Conservation (phyloP, 2,888 invertebrate species). For the Aporophyla lueneburgensis region DNA sequence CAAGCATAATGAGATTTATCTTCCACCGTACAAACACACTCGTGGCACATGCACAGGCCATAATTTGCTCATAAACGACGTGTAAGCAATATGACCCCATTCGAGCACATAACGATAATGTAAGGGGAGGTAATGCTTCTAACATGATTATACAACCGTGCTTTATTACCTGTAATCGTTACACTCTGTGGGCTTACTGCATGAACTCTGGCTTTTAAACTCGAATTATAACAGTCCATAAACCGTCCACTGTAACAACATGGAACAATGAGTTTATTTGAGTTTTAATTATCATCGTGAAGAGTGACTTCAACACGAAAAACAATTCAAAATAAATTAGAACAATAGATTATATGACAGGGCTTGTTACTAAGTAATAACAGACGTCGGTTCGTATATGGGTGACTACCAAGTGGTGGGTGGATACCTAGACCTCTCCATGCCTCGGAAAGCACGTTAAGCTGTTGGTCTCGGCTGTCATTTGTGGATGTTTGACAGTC, state of each 20-base stretch:
- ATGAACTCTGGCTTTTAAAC: constrained; percentile 22
- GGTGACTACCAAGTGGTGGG: too few relatives aligned
- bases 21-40: constrained; percentile 9
- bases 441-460: too few relatives aligned
- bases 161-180: constrained; percentile 53
- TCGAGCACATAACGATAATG: constrained; percentile 27
- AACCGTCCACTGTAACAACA: constrained; percentile 25
- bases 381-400: too few relatives aligned
- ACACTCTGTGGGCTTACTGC: constrained; percentile 33
- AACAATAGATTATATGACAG: background rate
- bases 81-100: constrained; percentile 51
- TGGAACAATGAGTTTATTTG: constrained; percentile 26
- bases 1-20: constrained; percentile 24
- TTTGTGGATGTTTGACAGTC: too few relatives aligned
- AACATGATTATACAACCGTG: constrained; percentile 46
- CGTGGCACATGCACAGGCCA: constrained; percentile 11
- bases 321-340: background rate
- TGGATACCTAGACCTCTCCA: too few relatives aligned
- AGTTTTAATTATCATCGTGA: background rate
- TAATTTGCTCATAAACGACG: constrained; percentile 49
- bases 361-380: too few relatives aligned
- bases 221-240: constrained; percentile 39
- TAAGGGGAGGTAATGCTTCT: constrained; percentile 34
- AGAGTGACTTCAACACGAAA: rapidly evolving
- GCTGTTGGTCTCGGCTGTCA: too few relatives aligned